These are phyloP conservation scores for Nesogale talazaci DNA, from an alignment of 2,113 vertebrate species.

Conservation along the genomic window DNA sequence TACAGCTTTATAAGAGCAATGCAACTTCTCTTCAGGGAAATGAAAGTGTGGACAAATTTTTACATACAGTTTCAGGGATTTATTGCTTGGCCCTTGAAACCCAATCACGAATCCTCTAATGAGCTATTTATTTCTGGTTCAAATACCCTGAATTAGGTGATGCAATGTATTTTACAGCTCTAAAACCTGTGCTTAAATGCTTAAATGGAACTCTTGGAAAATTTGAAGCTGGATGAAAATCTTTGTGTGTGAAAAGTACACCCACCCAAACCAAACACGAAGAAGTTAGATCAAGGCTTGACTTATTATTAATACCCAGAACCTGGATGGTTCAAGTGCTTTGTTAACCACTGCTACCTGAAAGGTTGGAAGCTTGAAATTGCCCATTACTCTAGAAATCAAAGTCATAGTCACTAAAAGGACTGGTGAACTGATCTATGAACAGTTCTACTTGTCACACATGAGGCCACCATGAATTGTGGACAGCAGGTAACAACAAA, in stretches of 20 bases:
- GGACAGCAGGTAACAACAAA: not conserved
- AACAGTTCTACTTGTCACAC: too few relatives aligned
- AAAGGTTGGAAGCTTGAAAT: too few relatives aligned
- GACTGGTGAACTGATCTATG: too few relatives aligned
- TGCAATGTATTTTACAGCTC: not conserved
- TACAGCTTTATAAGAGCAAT: not conserved
- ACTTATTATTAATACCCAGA: not conserved
- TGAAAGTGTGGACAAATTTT: not conserved
- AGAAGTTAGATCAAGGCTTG: not conserved
- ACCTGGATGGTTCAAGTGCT: too few relatives aligned
- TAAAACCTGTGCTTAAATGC: not conserved
- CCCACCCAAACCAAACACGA: not conserved
- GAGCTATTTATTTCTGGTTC: not conserved
- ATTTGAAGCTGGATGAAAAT: not conserved
- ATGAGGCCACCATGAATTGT: not conserved
- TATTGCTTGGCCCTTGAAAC: not conserved
- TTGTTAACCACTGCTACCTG: too few relatives aligned
- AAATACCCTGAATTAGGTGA: not conserved
- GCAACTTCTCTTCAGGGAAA: not conserved
- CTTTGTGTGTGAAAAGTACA: not conserved
- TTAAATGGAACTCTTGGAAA: not conserved
- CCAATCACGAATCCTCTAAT: not conserved
- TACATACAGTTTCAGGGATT: not conserved
- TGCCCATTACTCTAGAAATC: too few relatives aligned
- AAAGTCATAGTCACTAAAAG: too few relatives aligned